These are phyloP conservation scores for Oostethus manadensis DNA, from an alignment of 2,113 vertebrate genomes.

Conservation along the genomic window DNA sequence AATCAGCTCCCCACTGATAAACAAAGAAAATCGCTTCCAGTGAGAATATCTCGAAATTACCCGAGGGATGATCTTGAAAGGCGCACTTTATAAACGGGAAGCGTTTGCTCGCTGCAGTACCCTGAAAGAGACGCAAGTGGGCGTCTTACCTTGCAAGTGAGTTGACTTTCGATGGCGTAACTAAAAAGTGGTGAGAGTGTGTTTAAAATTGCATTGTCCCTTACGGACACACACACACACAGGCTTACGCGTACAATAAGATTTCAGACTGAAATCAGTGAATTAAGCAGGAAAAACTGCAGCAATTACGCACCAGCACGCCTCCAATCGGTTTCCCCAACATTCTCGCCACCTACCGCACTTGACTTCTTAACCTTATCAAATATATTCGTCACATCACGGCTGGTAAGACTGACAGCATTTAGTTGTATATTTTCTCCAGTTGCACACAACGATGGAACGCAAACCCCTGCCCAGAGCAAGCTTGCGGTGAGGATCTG, in stretches of 20 bases:
- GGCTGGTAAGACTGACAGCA: neutral
- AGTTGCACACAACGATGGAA: neutral
- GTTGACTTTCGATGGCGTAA: neutral
- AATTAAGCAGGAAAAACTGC: neutral
- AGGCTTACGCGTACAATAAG: neutral
- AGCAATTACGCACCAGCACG: too few species aligned
- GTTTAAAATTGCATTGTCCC: neutral
- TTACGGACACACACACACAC: neutral
- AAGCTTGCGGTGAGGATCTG: conserved; percentile 4
- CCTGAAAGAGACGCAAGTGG: neutral
- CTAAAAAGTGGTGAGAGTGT: neutral
- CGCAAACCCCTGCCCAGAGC: conserved; percentile 2
- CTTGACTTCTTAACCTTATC: neutral
- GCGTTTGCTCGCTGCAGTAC: neutral
- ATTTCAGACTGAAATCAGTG: too few species aligned
- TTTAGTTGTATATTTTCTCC: neutral
- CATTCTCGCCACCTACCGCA: too few species aligned
- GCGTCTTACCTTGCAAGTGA: neutral
- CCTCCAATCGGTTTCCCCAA: too few species aligned
- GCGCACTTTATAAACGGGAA: conserved; percentile 9
- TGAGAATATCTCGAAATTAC: conserved; percentile 36
- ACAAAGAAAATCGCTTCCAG: conserved; percentile 41
- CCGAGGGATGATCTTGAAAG: conserved; percentile 33
- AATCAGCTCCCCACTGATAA: conserved; percentile 56
- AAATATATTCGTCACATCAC: neutral